Conservation (phyloP, 2,888 invertebrate species). For the Augochlorella aurata region DNA sequence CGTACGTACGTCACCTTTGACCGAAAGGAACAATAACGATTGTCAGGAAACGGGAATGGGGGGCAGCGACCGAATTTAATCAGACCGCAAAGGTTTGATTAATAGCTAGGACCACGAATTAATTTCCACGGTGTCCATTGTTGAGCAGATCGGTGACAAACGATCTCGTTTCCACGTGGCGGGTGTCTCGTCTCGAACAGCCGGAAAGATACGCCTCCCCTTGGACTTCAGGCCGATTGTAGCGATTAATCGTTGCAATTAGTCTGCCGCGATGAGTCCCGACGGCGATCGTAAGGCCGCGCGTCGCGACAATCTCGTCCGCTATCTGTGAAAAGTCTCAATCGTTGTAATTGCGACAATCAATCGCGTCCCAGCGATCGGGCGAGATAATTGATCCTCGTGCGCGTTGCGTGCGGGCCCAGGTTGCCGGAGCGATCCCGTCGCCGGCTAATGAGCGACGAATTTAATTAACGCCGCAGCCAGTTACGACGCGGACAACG, state of each 20-base stretch:
- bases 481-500: neutral
- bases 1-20: no score
- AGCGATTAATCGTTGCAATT: constrained; percentile 65
- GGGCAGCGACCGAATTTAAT: no score
- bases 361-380: constrained; percentile 47
- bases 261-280: constrained; percentile 40
- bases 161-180: neutral
- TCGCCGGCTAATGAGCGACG: constrained; percentile 34
- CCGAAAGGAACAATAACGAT: no score
- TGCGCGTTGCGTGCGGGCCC: neutral
- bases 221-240: constrained; percentile 67
- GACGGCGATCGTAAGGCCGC: neutral
- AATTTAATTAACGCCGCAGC: constrained; percentile 36
- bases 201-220: constrained; percentile 16
- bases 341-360: constrained; percentile 51
- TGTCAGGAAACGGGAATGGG: no score
- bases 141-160: neutral
- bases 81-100: no score
- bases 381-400: constrained; percentile 20
- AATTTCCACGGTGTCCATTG: no score
- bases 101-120: no score
- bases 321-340: neutral
- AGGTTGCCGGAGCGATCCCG: constrained; percentile 6
- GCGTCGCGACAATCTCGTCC: neutral
- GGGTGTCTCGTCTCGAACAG: neutral